Evolutionary conservation across 2,113 vertebrate species (phyloP).

Genomic region (Cyphomyrus discorhynchus): DNA sequence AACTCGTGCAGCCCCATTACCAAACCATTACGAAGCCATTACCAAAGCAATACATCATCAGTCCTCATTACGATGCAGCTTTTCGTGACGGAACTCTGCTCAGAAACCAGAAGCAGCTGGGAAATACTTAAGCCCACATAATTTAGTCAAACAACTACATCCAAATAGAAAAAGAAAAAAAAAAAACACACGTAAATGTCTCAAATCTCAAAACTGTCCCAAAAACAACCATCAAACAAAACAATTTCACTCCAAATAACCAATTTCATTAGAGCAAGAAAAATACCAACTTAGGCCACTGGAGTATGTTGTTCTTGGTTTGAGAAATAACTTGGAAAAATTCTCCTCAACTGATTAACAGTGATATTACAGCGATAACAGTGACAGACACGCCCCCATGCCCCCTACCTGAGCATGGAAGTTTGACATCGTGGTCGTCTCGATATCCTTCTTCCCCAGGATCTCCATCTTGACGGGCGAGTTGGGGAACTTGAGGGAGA

Average conservation of each 20-base stretch:
- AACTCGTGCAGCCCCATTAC: background rate
- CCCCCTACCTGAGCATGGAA: constrained; percentile 92
- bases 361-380: background rate
- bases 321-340: background rate
- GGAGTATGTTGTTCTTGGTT: background rate
- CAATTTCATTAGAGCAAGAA: background rate
- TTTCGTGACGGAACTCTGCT: background rate
- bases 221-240: background rate
- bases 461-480: constrained; percentile 99
- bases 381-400: background rate
- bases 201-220: background rate
- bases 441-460: constrained; percentile 98
- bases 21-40: background rate
- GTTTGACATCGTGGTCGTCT: constrained; percentile 96
- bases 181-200: background rate
- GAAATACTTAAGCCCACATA: background rate
- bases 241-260: background rate
- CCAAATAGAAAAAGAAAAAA: background rate
- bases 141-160: background rate
- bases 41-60: background rate
- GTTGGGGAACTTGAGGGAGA: constrained; percentile 90
- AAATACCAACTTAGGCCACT: background rate
- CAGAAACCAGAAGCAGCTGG: background rate
- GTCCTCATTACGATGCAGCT: background rate
- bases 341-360: background rate